Percentiles rank a stretch among this genome's conserved stretches.
These are phyloP conservation scores for Lagria hirta DNA, from an alignment of 2,888 invertebrate genomes.

Conservation along the genomic window DNA sequence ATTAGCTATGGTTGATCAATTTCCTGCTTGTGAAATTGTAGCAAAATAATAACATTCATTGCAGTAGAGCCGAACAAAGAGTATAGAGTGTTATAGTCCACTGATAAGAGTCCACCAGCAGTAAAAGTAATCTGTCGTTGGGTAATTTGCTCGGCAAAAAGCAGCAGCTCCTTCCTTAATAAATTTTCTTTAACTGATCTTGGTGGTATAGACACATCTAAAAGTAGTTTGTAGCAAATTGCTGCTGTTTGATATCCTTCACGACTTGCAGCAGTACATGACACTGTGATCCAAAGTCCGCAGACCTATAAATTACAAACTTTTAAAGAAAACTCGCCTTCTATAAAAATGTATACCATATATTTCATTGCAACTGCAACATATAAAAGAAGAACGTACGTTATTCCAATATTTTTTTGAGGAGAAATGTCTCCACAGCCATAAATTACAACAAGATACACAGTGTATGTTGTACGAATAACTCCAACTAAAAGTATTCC, in stretches of 20 bases:
- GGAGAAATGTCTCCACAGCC: conserved; percentile 1
- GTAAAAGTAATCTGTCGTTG: conserved; percentile 6
- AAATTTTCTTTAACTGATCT: neutral
- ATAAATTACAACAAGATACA: conserved; percentile 6
- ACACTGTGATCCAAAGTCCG: neutral
- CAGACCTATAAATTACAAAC: conserved; percentile 1
- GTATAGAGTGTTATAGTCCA: conserved; percentile 10
- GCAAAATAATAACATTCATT: conserved; percentile 14
- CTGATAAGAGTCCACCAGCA: conserved; percentile 7
- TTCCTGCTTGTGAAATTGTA: conserved; percentile 12
- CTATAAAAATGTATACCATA: conserved; percentile 1
- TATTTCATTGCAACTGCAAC: neutral
- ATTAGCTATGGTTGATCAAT: too few species aligned
- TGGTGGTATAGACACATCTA: neutral
- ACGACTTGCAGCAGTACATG: conserved; percentile 1
- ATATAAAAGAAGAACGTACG: conserved; percentile 7
- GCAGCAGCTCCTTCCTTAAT: conserved; percentile 6
- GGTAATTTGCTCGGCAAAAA: conserved; percentile 10
- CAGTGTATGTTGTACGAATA: conserved; percentile 5
- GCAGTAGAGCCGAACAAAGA: conserved; percentile 10
- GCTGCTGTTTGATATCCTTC: neutral
- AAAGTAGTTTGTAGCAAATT: conserved; percentile 10
- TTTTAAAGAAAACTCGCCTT: conserved; percentile 4
- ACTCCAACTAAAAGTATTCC: conserved; percentile 6
- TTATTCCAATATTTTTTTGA: neutral